Evolutionary conservation across 2,113 vertebrate genomes (phyloP).

Genomic region (Mus spicilegus): DNA sequence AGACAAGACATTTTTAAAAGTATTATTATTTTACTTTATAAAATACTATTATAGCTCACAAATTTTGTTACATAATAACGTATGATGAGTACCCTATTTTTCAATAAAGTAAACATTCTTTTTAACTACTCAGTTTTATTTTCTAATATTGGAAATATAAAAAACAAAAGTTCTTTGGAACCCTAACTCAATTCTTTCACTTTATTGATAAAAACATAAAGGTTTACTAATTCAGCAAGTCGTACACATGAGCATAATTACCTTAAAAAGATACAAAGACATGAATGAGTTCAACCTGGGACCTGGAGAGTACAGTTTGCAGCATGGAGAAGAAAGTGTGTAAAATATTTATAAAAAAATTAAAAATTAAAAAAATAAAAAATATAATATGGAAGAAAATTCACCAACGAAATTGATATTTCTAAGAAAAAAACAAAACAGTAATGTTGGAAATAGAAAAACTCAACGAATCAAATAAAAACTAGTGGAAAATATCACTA

Average conservation of each 20-base stretch:
- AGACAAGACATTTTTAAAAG: constrained; percentile 1
- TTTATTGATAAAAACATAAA: neutral
- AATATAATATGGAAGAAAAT: neutral
- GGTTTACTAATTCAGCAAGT: neutral
- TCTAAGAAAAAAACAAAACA: neutral
- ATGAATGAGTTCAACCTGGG: neutral
- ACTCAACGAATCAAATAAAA: neutral
- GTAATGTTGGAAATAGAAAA: neutral
- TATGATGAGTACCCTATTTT: neutral
- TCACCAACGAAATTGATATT: neutral
- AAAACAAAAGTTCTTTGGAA: neutral
- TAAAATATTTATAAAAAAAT: neutral
- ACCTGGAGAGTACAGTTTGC: neutral
- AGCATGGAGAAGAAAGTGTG: neutral
- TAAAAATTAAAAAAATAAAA: neutral
- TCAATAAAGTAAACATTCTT: neutral
- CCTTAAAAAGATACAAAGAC: neutral
- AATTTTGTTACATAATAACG: neutral
- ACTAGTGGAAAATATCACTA: neutral
- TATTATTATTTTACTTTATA: constrained; percentile 42
- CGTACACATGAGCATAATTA: neutral
- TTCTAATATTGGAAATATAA: neutral
- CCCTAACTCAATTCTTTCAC: neutral
- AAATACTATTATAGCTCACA: constrained; percentile 27
- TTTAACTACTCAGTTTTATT: neutral